Evolutionary conservation across 2,888 invertebrate genomes (phyloP), one percentile per base, ranked within the genome.

Genomic region (Lydus trimaculatus): DNA sequence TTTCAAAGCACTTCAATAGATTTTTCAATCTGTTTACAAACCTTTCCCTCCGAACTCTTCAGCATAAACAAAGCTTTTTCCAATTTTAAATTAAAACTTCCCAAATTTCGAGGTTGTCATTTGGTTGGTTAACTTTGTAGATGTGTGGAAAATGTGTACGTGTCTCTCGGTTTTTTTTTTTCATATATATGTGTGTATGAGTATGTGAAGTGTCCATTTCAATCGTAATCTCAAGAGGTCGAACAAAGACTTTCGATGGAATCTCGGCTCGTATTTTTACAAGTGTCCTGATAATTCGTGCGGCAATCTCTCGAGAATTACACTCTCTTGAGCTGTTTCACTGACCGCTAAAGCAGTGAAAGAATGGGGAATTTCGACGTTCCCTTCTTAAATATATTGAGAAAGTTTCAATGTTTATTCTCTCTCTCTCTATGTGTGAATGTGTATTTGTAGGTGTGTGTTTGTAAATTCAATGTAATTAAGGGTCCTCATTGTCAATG

Each of bases 271-370:
- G 73, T 75, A 75, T 75, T 75, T 75, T 74, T 75, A 75, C 75
- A 75, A 74, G 75, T 74, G 75, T 73, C 75, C 70, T 72, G 75
- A 75, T 75, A 75, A 75, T 75, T 74, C 75, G 71, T 66, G 64
- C 69, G 69, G 70, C 73, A 72, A 71, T 73, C 73, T 75, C 75
- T 61, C 4, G 73, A 75, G 75, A 74, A 70, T 74, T 74, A 73
- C 72, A 73, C 66, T 67, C 70, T 70, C 72, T 72, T 73, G 72
- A 72, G 72, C 67, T 66, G 66, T 60, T n/a, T 61, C 65, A 61
- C 63, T 67, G 69, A 63, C 65, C 67, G 65, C 67, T 63, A 48
- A 61, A 63, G 23, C 3, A 62, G 28, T 28, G 15, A 58, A 1
- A 7, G 58, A 58, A 59, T 48, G 20, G 48, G 11, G 20, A 56